Evolutionary conservation across 2,797 vertebrate species (phyloP).

Genomic region (Acridotheres tristis): DNA sequence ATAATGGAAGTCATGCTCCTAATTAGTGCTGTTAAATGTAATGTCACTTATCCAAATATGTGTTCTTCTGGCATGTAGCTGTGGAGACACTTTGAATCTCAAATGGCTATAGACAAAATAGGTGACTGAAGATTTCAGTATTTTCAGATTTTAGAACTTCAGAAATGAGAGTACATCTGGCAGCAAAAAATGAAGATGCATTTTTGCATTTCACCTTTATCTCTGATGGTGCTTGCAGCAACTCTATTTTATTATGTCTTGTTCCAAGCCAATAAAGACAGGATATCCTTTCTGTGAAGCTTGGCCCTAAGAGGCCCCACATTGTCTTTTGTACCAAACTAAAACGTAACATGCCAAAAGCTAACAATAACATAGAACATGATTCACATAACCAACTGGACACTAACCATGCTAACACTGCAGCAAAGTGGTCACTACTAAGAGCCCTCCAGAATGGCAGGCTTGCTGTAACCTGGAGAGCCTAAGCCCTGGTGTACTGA

Average conservation of each 20-base stretch:
- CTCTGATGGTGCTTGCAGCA: not conserved
- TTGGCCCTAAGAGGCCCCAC: not conserved
- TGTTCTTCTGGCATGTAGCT: not conserved
- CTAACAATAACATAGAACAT: not conserved
- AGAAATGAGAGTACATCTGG: not conserved
- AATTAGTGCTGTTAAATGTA: not conserved
- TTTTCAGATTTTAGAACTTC: not conserved
- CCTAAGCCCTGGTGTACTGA: not conserved
- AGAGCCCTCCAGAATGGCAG: not conserved
- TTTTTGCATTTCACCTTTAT: not conserved
- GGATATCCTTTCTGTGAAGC: not conserved
- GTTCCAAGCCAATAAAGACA: not conserved
- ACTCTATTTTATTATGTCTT: not conserved
- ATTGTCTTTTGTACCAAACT: not conserved
- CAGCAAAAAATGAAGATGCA: not conserved
- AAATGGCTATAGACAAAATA: not conserved
- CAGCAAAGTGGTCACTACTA: not conserved
- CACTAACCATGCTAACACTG: not conserved
- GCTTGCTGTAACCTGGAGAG: not conserved
- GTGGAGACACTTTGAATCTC: not conserved
- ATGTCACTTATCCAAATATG: not conserved
- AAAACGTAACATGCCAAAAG: not conserved
- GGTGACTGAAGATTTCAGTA: not conserved
- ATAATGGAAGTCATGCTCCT: not conserved
- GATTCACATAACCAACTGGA: not conserved